phyloP scores from a whole-genome alignment of 2,113 vertebrate genomes.

The Onychostruthus taczanowskii region DNA sequence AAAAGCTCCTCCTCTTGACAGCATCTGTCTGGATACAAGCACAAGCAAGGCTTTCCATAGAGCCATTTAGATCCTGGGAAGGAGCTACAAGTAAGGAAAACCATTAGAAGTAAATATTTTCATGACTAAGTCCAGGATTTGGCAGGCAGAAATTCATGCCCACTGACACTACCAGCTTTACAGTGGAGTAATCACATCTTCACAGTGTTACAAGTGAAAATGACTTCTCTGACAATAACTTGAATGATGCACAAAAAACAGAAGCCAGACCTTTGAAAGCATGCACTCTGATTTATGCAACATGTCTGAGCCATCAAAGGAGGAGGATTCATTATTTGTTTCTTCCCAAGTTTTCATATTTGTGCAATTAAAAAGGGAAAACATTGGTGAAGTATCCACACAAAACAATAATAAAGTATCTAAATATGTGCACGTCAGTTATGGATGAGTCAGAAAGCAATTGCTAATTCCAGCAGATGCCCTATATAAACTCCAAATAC shows the following conservation, averaged over 20 bases:
- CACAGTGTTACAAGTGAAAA: background rate
- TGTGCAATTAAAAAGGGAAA: background rate
- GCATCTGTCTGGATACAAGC: slow-evolving; percentile 70
- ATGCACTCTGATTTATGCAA: background rate
- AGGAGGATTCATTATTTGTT: background rate
- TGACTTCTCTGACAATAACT: background rate
- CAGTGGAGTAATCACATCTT: background rate
- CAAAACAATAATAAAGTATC: background rate
- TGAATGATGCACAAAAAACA: background rate
- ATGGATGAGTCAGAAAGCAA: background rate
- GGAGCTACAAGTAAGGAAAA: background rate
- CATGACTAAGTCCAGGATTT: background rate
- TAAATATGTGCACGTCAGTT: background rate
- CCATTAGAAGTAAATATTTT: background rate
- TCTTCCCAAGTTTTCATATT: background rate
- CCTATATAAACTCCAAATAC: background rate
- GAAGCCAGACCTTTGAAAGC: background rate
- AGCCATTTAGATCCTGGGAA: background rate
- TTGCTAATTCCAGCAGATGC: background rate
- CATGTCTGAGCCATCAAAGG: background rate
- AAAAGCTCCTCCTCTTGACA: slow-evolving; percentile 64
- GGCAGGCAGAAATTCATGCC: background rate
- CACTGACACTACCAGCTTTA: background rate
- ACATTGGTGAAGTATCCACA: background rate
- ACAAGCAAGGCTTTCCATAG: slow-evolving; percentile 43